Base-by-base conservation (phyloP, 2,113 vertebrate genomes). In the Chloroceryle aenea region DNA sequence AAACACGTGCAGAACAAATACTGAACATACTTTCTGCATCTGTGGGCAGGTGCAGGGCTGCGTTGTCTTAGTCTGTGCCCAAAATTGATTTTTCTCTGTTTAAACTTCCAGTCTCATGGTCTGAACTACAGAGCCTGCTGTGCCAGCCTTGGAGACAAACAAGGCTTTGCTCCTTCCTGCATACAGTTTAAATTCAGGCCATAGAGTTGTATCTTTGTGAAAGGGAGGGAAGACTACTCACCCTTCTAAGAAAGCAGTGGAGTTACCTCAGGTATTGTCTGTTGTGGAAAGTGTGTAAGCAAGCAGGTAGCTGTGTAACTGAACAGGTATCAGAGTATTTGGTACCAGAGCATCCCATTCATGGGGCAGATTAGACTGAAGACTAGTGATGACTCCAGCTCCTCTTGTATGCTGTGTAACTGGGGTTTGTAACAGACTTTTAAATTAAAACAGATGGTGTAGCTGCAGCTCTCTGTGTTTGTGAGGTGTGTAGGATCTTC, bases 401-500 rank as follows among this genome's bases (percentile, higher is more conserved):
- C 73, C 23, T 80, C 36, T 58, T 78, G 38, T 26, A 8, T 87
- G 82, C 59, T 59, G 14, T 58, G 2, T 61, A 77, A 73, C 23
- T 93, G 77, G 22, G 47, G 79, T 93, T 84, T 68, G 38, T 77
- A 64, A 84, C 58, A 94, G 71, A 72, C 82, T 80, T 76, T 12
- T 68, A 45, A 66, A 77, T 12, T 68, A 45, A 66, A 77, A 55
- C 87, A 95, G 89, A 77, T 95, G 71, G 75, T 87, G 59, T 91
- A 66, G 71, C 79, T 91, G 42, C 74, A 80, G 63, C 32, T 79
- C 34, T 67, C 58, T 45, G 22, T 82, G 23, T 59, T 45, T 73
- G 50, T 25, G 64, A 90, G 69, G 45, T 86, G 74, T 91, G 87
- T 88, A 81, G 82, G 79, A 80, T 93, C 68, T 85, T 76, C 85